Evolutionary conservation across 2,113 vertebrate genomes (phyloP).

Genomic region (Sander vitreus): DNA sequence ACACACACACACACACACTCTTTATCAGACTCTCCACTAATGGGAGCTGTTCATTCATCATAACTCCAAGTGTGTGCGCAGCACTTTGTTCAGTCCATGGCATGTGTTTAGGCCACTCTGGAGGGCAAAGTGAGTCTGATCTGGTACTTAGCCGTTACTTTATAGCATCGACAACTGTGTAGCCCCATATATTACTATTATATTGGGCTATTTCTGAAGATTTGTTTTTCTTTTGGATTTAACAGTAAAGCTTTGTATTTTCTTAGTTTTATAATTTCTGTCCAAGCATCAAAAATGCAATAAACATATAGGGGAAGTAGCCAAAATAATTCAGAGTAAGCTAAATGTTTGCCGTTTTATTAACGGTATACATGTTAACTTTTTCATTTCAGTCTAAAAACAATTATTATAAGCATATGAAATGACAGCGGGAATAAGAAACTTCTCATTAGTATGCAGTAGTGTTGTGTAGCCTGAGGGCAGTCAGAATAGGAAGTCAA

Average conservation of each 20-base stretch:
- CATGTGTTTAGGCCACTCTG: not conserved
- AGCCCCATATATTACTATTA: not conserved
- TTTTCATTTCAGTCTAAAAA: not conserved
- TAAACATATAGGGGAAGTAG: not conserved
- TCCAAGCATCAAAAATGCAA: not conserved
- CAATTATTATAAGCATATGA: not conserved
- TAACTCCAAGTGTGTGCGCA: not conserved
- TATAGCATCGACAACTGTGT: not conserved
- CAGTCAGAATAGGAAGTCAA: not conserved
- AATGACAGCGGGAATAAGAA: not conserved
- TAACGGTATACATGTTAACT: not conserved
- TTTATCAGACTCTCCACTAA: not conserved
- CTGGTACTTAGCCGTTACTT: not conserved
- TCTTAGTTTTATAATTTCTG: not conserved
- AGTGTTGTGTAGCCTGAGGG: not conserved
- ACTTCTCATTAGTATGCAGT: constrained; percentile 3
- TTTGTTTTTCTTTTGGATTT: not conserved
- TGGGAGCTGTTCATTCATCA: not conserved
- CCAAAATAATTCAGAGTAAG: not conserved
- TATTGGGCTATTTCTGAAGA: not conserved
- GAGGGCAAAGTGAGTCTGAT: not conserved
- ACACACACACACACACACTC: no score
- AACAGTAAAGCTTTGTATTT: not conserved
- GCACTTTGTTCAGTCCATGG: not conserved
- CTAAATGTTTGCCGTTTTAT: not conserved